These are phyloP conservation scores for Drosophila fungiperda DNA, from an alignment of 2,888 invertebrate species.

Conservation along the genomic window DNA sequence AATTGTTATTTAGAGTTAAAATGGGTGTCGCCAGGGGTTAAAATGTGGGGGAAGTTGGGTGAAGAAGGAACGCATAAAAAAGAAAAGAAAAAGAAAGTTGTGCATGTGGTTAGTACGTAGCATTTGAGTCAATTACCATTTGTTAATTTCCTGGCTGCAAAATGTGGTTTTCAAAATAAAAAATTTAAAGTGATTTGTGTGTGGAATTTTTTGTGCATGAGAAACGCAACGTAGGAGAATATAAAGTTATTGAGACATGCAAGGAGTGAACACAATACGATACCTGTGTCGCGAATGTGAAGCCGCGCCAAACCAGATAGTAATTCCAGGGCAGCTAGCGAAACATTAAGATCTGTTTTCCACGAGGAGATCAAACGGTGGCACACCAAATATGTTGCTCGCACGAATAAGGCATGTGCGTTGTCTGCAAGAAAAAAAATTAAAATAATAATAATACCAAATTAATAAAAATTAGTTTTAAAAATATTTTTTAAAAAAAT, in stretches of 20 bases:
- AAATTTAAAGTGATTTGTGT: slow-evolving; percentile 9
- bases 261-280: slow-evolving; percentile 27
- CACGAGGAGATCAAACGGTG: slow-evolving; percentile 97
- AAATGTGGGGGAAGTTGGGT: slow-evolving; percentile 22
- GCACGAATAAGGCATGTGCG: slow-evolving; percentile 94
- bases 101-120: slow-evolving; percentile 78
- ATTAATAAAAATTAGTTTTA: background rate
- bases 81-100: slow-evolving; percentile 73
- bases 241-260: slow-evolving; percentile 32
- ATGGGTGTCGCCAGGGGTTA: background rate
- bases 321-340: slow-evolving; percentile 96
- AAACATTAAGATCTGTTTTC: slow-evolving; percentile 97
- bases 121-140: slow-evolving; percentile 82
- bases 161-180: slow-evolving; percentile 20
- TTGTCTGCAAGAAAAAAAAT: slow-evolving; percentile 87
- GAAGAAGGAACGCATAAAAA: slow-evolving; percentile 53
- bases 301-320: slow-evolving; percentile 95
- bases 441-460: background rate
- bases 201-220: slow-evolving; percentile 31
- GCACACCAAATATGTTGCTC: slow-evolving; percentile 97
- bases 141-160: slow-evolving; percentile 84
- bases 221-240: slow-evolving; percentile 32
- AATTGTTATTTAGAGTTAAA: slow-evolving; percentile 26
- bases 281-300: slow-evolving; percentile 95
- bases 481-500: background rate